phyloP scores from a whole-genome alignment of 1,140 invertebrate species.

The Drosophila sturtevanti region DNA sequence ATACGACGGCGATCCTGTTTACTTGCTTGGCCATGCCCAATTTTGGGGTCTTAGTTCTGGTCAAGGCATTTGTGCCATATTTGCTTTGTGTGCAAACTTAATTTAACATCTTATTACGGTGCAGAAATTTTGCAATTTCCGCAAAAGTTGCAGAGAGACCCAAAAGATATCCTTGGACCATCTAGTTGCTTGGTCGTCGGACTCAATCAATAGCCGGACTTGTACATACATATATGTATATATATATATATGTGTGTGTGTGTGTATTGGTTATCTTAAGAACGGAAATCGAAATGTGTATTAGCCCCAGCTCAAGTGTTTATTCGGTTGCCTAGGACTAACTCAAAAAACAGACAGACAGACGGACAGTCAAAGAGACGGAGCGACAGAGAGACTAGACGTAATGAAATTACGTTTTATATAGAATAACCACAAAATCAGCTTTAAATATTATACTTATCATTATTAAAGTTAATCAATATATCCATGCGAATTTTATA shows the following conservation, averaged over 20 bases:
- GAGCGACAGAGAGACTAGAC: background rate
- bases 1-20: conserved; percentile 48
- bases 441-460: conserved; percentile 14
- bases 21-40: background rate
- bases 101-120: conserved; percentile 78
- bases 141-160: conserved; percentile 40
- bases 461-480: no score
- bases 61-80: conserved; percentile 17
- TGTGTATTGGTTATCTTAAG: background rate
- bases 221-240: background rate
- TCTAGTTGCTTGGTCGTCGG: background rate
- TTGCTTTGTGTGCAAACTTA: conserved; percentile 59
- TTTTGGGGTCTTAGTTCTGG: conserved; percentile 18
- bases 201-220: conserved; percentile 4
- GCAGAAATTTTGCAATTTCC: conserved; percentile 81
- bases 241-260: background rate
- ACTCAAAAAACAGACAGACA: background rate
- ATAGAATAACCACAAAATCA: background rate
- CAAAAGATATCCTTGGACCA: conserved; percentile 36
- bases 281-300: conserved; percentile 18
- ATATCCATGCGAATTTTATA: no score
- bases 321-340: conserved; percentile 44
- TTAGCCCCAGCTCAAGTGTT: conserved; percentile 41
- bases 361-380: no score
- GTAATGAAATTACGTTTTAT: background rate